phyloP scores from a whole-genome alignment of 2,113 vertebrate genomes.

The Prinia subflava region DNA sequence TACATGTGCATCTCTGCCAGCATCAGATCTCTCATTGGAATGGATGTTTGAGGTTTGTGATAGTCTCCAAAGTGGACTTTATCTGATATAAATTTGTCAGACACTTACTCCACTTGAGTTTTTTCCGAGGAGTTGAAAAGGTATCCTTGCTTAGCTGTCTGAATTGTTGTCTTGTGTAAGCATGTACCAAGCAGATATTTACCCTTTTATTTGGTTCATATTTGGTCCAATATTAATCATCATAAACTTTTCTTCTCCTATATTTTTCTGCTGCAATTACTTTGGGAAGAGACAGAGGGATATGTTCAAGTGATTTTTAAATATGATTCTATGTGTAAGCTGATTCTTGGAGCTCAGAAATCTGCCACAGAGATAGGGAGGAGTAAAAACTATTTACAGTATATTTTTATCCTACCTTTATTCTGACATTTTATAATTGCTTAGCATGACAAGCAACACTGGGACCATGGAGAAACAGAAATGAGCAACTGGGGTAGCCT shows the following conservation, averaged over 20 bases:
- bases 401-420: background rate
- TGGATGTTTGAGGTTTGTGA: background rate
- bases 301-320: background rate
- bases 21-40: background rate
- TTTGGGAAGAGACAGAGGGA: background rate
- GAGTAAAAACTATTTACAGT: background rate
- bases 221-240: background rate
- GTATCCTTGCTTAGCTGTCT: background rate
- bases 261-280: background rate
- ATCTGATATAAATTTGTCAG: background rate
- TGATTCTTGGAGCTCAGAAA: background rate
- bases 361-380: background rate
- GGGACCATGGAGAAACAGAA: background rate
- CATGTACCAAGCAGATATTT: background rate
- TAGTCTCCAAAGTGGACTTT: background rate
- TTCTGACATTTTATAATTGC: background rate
- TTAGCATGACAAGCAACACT: background rate
- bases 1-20: background rate
- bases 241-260: background rate
- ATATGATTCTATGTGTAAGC: background rate
- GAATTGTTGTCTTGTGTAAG: background rate
- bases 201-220: background rate
- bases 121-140: background rate
- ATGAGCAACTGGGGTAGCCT: background rate
- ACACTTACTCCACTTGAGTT: background rate